phyloP scores from a whole-genome alignment of 2,797 vertebrate genomes.

The Neostethus bicornis region DNA sequence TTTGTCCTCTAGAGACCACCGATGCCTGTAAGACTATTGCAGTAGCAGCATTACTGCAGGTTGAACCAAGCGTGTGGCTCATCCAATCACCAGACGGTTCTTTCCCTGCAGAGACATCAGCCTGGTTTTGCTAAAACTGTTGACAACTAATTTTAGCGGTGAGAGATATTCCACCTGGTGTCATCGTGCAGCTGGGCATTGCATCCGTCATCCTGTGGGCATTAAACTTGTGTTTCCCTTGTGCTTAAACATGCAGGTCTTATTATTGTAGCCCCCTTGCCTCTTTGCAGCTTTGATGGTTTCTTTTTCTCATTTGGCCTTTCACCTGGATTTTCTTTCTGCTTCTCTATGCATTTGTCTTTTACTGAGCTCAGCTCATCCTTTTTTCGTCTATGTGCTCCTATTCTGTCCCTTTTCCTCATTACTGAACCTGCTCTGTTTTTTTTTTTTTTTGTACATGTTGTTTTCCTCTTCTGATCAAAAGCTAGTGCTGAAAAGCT shows the following conservation, averaged over 20 bases:
- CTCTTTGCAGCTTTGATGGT: slow-evolving; percentile 19
- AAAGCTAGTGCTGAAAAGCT: slow-evolving; percentile 39
- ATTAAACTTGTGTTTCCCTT: slow-evolving; percentile 53
- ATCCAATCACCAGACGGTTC: background rate
- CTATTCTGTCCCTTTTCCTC: slow-evolving; percentile 17
- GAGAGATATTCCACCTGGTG: slow-evolving; percentile 18
- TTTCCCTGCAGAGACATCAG: background rate
- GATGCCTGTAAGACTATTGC: background rate
- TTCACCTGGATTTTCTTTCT: slow-evolving; percentile 26
- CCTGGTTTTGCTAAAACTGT: background rate
- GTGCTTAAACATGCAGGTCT: slow-evolving; percentile 70
- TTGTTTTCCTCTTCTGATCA: slow-evolving; percentile 31
- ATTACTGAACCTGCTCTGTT: slow-evolving; percentile 29
- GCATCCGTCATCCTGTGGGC: slow-evolving; percentile 29
- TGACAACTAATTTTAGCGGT: background rate
- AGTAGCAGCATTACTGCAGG: background rate
- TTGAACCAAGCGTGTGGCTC: background rate
- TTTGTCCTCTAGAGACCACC: background rate
- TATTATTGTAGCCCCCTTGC: slow-evolving; percentile 48
- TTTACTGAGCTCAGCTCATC: slow-evolving; percentile 26
- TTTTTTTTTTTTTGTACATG: slow-evolving; percentile 15
- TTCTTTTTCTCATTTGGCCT: slow-evolving; percentile 41
- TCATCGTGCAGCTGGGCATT: slow-evolving; percentile 22
- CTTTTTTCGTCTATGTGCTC: slow-evolving; percentile 11
- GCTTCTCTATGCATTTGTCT: slow-evolving; percentile 26